A percentile compares a stretch with the other conserved stretches of the same genome.
These are phyloP conservation scores for Rhadina sibilatrix DNA, from an alignment of 2,113 vertebrate genomes.

Conservation along the genomic window DNA sequence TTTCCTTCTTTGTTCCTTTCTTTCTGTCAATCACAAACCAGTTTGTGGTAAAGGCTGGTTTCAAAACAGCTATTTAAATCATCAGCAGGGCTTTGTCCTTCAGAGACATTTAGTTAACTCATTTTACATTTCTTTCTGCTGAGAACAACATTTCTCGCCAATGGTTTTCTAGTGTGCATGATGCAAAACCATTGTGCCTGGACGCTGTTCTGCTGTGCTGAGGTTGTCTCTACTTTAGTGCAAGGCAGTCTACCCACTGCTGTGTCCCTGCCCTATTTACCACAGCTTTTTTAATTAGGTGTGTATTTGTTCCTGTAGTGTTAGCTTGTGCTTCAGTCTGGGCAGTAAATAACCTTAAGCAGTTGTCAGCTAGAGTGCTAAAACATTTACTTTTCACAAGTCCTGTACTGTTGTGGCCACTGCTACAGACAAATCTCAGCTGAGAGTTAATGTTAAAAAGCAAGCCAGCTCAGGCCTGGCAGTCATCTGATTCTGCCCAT, in stretches of 20 bases:
- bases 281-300: background rate
- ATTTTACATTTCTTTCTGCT: conserved; percentile 29
- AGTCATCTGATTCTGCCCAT: background rate
- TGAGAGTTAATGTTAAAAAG: background rate
- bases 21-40: background rate
- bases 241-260: background rate
- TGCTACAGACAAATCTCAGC: background rate
- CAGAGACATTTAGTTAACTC: background rate
- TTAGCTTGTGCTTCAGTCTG: background rate
- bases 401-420: background rate
- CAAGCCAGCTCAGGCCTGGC: background rate
- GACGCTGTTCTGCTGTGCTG: background rate
- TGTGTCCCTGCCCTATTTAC: background rate
- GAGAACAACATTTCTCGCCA: conserved; percentile 5
- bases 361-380: background rate
- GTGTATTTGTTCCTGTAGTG: conserved; percentile 22
- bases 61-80: conserved; percentile 27
- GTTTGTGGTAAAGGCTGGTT: conserved; percentile 10
- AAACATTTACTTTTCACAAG: conserved; percentile 11
- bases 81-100: background rate
- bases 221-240: background rate
- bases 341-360: background rate
- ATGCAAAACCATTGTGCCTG: background rate
- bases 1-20: conserved; percentile 12
- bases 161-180: background rate